Base-by-base conservation (phyloP, 2,888 invertebrate genomes). In the Cosmorhoe ocellata region DNA sequence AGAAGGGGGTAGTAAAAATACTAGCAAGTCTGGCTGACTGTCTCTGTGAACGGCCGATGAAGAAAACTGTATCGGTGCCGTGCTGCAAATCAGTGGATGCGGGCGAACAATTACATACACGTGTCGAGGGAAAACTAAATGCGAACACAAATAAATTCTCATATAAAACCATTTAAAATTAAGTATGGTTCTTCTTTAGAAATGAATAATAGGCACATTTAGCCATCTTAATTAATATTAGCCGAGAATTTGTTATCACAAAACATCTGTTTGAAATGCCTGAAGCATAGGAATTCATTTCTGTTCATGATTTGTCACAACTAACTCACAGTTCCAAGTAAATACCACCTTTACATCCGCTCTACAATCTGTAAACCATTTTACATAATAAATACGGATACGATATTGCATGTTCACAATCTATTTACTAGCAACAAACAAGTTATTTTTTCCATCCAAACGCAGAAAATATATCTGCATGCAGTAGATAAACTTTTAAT, bases 41-140 rank as follows among this genome's bases (percentile, higher is more conserved):
- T 7, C 33, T 9, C 33, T 34, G 11, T 34, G 18, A 24, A 2
- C n/a, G 36, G 26, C 13, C 39, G 74, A 67, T 67, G 73, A 63
- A 64, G 54, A 75, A 81, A 81, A 79, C 77, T 81, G 81, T 82
- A 84, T 81, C 84, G 79, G 84, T 76, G 81, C 76, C 76, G 75
- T 76, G 63, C 69, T 75, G 81, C 81, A 84, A 89, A 88, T 87
- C 85, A 85, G 75, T 73, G 64, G 70, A 90, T 90, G 89, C 89
- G 88, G 89, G 89, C 66, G 50, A 75, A 78, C 84, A 87, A 90
- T 87, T 84, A 80, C 74, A 59, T 66, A 74, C 89, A 90, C 89
- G 89, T 81, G 90, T 77, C 88, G 71, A 76, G 74, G 80, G 79
- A 79, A 56, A 66, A 71, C 67, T 67, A 68, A 74, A 77, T 79